A percentile compares a stretch with the other conserved stretches of the same genome.
phyloP scores from a whole-genome alignment of 2,797 vertebrate genomes.

The Apodemus agrarius region DNA sequence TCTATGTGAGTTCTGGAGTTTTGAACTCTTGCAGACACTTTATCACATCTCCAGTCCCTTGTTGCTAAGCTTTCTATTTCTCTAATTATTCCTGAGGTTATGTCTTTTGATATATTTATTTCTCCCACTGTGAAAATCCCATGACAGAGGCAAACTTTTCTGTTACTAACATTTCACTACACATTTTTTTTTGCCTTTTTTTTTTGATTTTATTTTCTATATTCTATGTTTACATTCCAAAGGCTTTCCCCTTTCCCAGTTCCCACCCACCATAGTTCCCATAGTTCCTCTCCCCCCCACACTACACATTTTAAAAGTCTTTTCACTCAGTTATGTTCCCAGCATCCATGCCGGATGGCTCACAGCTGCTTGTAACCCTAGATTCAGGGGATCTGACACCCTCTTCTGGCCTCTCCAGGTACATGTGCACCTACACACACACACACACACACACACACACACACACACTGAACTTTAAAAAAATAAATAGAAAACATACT shows the following conservation, averaged over 20 bases:
- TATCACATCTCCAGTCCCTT: neutral
- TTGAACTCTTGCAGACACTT: neutral
- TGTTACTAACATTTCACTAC: slow-evolving; percentile 11
- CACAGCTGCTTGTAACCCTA: neutral
- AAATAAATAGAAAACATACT: neutral
- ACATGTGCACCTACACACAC: accelerated
- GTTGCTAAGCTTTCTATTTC: neutral
- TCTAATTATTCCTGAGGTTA: neutral
- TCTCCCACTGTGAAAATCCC: slow-evolving; percentile 3
- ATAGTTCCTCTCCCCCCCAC: too few relatives aligned
- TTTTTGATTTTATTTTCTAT: too few relatives aligned
- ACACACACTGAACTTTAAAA: neutral
- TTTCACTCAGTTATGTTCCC: neutral
- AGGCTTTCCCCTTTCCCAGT: too few relatives aligned
- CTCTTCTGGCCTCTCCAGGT: neutral
- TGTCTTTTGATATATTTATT: neutral
- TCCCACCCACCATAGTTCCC: too few relatives aligned
- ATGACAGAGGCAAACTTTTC: neutral
- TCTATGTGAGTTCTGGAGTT: neutral
- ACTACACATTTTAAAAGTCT: slow-evolving; percentile 32
- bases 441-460: neutral
- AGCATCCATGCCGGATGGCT: neutral
- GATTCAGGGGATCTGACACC: neutral
- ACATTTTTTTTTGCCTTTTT: too few relatives aligned
- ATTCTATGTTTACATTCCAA: too few relatives aligned